phyloP scores from a whole-genome alignment of 1,140 invertebrate genomes.

The Cydia fagiglandana region DNA sequence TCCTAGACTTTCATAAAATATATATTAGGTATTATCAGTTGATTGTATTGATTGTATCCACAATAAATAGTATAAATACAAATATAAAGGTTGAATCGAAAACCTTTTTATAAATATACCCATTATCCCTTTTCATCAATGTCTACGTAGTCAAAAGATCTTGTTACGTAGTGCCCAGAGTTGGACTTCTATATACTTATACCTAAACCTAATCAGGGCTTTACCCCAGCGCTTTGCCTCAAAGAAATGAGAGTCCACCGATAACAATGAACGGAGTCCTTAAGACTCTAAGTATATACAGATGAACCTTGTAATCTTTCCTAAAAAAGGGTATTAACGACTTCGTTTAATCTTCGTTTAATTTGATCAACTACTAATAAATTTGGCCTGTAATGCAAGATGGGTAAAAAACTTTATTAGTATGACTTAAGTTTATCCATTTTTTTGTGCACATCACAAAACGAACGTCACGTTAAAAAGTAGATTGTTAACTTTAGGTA shows the following conservation, averaged over 20 bases:
- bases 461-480: too few species aligned
- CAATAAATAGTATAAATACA: too few species aligned
- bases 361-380: too few species aligned
- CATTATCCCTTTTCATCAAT: too few species aligned
- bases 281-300: background rate
- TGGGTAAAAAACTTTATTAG: too few species aligned
- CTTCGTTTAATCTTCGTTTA: too few species aligned
- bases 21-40: background rate
- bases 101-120: too few species aligned
- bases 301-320: background rate
- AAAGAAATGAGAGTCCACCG: slow-evolving; percentile 1
- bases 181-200: background rate
- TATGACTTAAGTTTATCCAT: too few species aligned
- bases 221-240: background rate
- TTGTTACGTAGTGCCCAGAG: background rate
- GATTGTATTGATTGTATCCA: background rate
- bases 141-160: background rate
- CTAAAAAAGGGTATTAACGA: background rate
- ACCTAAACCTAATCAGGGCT: background rate
- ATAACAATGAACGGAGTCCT: background rate
- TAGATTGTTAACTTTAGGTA: too few species aligned
- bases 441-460: too few species aligned
- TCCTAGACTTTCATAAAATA: background rate
- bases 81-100: too few species aligned
- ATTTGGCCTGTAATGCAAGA: too few species aligned